These are phyloP conservation scores for Dicyrtomina minuta DNA, from an alignment of 2,888 invertebrate species.

Conservation along the genomic window DNA sequence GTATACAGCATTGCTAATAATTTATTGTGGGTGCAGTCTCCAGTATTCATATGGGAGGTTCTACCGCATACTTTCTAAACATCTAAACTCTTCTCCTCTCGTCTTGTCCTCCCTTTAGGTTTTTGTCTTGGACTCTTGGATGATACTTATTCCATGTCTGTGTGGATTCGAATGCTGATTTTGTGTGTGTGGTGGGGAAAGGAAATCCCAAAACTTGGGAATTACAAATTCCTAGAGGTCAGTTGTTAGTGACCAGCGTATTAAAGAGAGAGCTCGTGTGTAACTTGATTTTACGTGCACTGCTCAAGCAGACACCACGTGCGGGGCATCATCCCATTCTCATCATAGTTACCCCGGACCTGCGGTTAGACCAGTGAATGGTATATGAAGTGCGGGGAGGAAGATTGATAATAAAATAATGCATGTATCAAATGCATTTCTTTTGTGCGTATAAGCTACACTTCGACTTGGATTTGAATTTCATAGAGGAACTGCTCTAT, in stretches of 20 bases:
- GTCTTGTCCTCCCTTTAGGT: too few species aligned
- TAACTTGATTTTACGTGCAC: not conserved
- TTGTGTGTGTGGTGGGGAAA: too few species aligned
- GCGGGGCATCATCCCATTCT: too few species aligned
- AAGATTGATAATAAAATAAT: not conserved
- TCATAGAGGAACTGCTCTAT: too few species aligned
- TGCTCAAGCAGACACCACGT: not conserved
- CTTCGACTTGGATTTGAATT: too few species aligned
- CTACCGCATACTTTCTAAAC: not conserved
- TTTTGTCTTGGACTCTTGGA: too few species aligned
- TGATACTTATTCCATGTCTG: not conserved
- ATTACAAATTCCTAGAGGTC: not conserved
- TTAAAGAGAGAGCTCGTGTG: not conserved
- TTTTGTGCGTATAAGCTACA: too few species aligned
- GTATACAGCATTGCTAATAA: too few species aligned
- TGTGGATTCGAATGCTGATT: not conserved
- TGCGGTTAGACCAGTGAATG: too few species aligned
- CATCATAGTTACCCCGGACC: too few species aligned
- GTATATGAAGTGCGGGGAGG: too few species aligned
- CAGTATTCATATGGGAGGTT: not conserved
- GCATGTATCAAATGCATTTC: too few species aligned
- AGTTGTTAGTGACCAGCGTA: constrained; percentile 6
- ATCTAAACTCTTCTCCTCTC: not conserved
- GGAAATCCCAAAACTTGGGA: not conserved
- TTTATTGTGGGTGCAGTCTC: not conserved